Base-by-base conservation (phyloP, 1,140 invertebrate genomes). In the Aphaenogaster floridana region DNA sequence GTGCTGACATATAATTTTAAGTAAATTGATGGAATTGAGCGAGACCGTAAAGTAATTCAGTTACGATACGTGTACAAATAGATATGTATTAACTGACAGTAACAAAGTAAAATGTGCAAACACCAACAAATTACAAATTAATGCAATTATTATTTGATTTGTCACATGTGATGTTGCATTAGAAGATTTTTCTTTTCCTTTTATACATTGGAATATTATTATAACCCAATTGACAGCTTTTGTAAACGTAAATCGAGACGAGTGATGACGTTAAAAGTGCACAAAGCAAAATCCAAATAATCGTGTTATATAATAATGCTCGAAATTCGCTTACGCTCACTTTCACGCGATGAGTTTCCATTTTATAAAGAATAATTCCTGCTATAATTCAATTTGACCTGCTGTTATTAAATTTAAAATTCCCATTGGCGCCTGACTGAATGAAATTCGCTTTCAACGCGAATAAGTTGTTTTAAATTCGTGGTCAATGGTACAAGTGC, bases 241-340 rank as follows among this genome's bases (percentile, higher is more conserved):
- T 61, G 63, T 48, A 76, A 61, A 39, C n/a, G 42, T 74, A 74
- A 76, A 84, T 84, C 34, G 28, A 76, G 52, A 74, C 28, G n/a
- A 76, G 7, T 45, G 34, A 36, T 63, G 54, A 84, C 45, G 34
- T 76, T 74, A 61, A 84, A 84, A 84, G 42, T 39, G 69, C 80
- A 63, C 69, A 76, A 63, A 84, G 69, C 42, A 63, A 34, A 74
- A 57, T 48, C 39, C 39, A 71, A 48, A 81, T 81, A 74, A 84
- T 63, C 28, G 13, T 39, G 28, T 84, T 76, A 63, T 84, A 63
- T 76, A 76, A 74, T 83, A 83, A 84, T 84, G n/a, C 3, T 74
- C 9, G 28, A 84, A 71, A 84, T 63, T 76, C 28, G 39, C 15
- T 81, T 15, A 45, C 39, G 17, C 42, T 83, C 28, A 83, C n/a